Base-by-base conservation (phyloP, 2,888 invertebrate species). In the Zygaena filipendulae region DNA sequence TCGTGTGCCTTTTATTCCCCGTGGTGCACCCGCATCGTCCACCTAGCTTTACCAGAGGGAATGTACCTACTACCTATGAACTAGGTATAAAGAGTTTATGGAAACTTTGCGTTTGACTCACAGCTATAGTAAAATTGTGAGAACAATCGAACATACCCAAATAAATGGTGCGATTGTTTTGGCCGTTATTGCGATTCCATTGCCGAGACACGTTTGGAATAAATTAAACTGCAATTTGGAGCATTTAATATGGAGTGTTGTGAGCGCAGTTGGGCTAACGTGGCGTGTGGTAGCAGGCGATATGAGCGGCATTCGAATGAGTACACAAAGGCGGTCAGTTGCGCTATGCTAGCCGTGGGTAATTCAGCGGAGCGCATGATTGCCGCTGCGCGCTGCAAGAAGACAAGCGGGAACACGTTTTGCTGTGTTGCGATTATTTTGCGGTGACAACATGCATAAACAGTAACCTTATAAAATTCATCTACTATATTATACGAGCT, bases 211-310 rank as follows among this genome's bases (percentile, higher is more conserved):
- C 77, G 77, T 63, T 49, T 69, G 50, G 77, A 74, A 79, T 79
- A 77, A 74, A 75, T 77, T 75, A 74, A 75, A 75, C 62, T 71
- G 69, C 72, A 74, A 74, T 79, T 79, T 72, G 67, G 69, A 57
- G 62, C 66, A 59, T 74, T 75, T 75, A 75, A 74, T 75, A 72
- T 70, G 71, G 64, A 70, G 69, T 70, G 68, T 68, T 72, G 72
- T 71, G 67, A 59, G 54, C 62, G 64, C 61, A 62, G 67, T 68
- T 69, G 69, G 60, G 52, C 60, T 59, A 64, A 66, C 59, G 62
- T 52, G 62, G 52, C 49, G 55, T 50, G 57, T 53, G 55, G 53
- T 49, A 49, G 50, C 52, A 7, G 51, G 49, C 58, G 68, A 71
- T 74, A 74, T 66, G 70, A 66, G 59, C 64, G 48, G 71, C 68